Conservation (phyloP, 2,797 vertebrate species). For the Sebastes aleutianus region DNA sequence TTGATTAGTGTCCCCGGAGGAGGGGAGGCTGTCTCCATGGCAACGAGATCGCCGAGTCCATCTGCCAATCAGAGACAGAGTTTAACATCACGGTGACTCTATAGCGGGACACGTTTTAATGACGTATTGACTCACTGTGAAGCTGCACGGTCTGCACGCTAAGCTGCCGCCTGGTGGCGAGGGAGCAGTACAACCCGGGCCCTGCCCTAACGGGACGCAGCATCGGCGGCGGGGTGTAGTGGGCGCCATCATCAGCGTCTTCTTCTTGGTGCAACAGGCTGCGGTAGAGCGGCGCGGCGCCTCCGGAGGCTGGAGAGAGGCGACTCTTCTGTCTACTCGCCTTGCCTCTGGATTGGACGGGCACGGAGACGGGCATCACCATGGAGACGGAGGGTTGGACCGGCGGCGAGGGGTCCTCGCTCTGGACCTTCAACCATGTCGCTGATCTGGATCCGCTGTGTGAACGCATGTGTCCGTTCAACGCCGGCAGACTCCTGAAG, state of each 20-base stretch:
- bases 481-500: conserved; percentile 92
- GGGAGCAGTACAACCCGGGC: conserved; percentile 88
- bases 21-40: conserved; percentile 77
- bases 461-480: conserved; percentile 95
- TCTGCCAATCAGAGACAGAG: conserved; percentile 72
- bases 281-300: conserved; percentile 83
- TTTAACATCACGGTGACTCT: neutral
- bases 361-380: conserved; percentile 92
- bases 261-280: conserved; percentile 81
- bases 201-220: conserved; percentile 89
- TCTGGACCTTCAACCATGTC: neutral
- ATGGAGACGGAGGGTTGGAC: conserved; percentile 76
- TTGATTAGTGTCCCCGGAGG: conserved; percentile 76
- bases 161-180: conserved; percentile 73
- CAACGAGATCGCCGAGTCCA: conserved; percentile 74
- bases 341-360: conserved; percentile 61
- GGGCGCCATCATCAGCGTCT: neutral
- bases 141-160: conserved; percentile 56
- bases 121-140: conserved; percentile 17
- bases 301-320: conserved; percentile 46
- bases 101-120: neutral
- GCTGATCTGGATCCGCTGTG: conserved; percentile 86
- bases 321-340: neutral
- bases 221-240: conserved; percentile 92
- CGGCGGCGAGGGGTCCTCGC: conserved; percentile 43